Conservation (phyloP, 2,888 invertebrate species). For the Erebia palarica region DNA sequence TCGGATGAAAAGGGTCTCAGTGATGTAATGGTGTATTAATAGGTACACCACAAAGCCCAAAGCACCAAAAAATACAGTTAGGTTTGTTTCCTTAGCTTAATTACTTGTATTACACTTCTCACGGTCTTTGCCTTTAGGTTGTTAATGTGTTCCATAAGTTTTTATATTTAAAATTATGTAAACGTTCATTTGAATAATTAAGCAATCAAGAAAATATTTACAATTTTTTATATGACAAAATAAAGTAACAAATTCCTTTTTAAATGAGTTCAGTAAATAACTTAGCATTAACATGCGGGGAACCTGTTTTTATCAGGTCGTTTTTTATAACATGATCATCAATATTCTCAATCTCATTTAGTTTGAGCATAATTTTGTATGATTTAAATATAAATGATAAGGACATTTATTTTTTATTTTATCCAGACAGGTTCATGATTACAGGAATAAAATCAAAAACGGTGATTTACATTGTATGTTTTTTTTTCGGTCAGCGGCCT, state of each 20-base stretch:
- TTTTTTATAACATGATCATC: slow-evolving; percentile 25
- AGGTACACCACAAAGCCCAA: too few species aligned
- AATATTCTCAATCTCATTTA: slow-evolving; percentile 20
- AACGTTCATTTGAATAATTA: slow-evolving; percentile 14
- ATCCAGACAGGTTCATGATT: neutral
- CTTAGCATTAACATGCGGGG: slow-evolving; percentile 22
- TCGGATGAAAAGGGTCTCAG: too few species aligned
- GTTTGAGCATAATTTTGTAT: slow-evolving; percentile 23
- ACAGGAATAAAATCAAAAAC: neutral
- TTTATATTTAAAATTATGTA: slow-evolving; percentile 7
- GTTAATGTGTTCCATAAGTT: too few species aligned
- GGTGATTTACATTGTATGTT: neutral
- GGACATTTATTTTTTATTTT: neutral
- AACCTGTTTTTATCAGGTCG: slow-evolving; percentile 24
- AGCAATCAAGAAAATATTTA: slow-evolving; percentile 17
- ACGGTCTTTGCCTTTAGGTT: too few species aligned
- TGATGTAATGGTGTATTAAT: too few species aligned
- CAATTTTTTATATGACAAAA: neutral
- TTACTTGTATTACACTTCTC: too few species aligned
- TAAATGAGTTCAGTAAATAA: slow-evolving; percentile 22
- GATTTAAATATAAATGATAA: slow-evolving; percentile 10
- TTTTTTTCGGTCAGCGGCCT: neutral
- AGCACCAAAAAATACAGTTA: too few species aligned
- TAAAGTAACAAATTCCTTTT: slow-evolving; percentile 18
- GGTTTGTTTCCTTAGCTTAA: too few species aligned